A percentile compares a stretch with the other conserved stretches of the same genome.
Conservation (phyloP, 2,797 vertebrate genomes). For the Scolopax rusticola region DNA sequence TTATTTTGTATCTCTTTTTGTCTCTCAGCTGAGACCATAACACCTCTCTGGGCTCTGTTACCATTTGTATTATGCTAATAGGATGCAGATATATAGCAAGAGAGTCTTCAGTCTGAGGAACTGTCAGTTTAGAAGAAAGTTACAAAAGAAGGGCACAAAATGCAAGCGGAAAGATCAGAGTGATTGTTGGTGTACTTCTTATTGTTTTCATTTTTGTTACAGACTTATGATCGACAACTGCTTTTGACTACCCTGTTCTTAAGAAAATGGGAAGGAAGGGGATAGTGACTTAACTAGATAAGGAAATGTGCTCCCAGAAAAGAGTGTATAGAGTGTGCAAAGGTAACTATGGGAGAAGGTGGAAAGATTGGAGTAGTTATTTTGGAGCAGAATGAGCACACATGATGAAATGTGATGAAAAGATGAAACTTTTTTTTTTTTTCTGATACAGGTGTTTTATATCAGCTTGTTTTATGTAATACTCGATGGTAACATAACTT, state of each 20-base stretch:
- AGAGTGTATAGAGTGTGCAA: not conserved
- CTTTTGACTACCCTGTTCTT: not conserved
- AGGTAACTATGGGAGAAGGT: not conserved
- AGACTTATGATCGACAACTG: not conserved
- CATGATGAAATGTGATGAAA: fast-evolving
- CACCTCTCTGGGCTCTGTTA: not conserved
- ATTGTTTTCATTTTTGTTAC: not conserved
- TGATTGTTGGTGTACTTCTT: not conserved
- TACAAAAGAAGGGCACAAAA: not conserved
- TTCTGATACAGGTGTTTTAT: not conserved
- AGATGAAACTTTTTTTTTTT: not conserved
- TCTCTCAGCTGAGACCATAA: not conserved
- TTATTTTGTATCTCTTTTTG: not conserved
- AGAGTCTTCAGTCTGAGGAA: not conserved
- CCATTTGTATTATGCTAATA: not conserved
- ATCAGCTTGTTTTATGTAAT: not conserved
- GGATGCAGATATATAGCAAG: not conserved
- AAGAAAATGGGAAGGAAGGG: not conserved
- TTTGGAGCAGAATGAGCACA: not conserved
- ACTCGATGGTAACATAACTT: not conserved
- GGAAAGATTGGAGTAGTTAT: not conserved
- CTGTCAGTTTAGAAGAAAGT: not conserved
- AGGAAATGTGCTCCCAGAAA: not conserved
- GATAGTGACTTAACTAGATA: not conserved
- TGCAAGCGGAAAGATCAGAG: not conserved